These are phyloP conservation scores for Oncorhynchus clarkii DNA, from an alignment of 2,113 vertebrate genomes.

Conservation along the genomic window DNA sequence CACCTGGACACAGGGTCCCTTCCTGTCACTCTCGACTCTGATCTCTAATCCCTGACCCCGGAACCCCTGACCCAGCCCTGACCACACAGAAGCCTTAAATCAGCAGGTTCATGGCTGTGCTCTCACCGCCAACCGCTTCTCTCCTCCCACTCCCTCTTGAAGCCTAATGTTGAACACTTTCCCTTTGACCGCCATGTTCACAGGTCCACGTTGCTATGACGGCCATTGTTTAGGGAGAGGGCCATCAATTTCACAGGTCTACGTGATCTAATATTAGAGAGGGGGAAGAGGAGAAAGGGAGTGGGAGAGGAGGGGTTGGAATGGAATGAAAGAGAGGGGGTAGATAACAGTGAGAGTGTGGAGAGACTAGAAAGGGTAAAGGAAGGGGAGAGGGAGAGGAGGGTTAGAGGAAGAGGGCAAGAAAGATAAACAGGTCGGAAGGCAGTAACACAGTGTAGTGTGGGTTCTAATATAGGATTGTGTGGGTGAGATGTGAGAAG, in stretches of 20 bases:
- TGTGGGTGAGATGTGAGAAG: conserved; percentile 16
- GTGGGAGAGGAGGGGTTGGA: neutral
- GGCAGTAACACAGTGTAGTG: neutral
- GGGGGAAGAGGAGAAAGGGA: neutral
- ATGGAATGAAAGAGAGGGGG: neutral
- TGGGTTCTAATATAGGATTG: conserved; percentile 30
- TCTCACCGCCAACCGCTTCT: conserved; percentile 21
- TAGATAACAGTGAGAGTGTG: neutral
- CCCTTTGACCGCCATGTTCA: conserved; percentile 29
- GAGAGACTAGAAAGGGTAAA: neutral
- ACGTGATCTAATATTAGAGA: conserved; percentile 1
- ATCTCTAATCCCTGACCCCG: conserved; percentile 34
- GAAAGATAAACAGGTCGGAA: conserved; percentile 21
- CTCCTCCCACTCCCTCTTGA: neutral
- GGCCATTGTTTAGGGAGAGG: conserved; percentile 4
- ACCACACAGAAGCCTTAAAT: conserved; percentile 61
- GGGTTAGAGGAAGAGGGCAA: conserved; percentile 20
- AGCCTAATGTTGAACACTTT: conserved; percentile 13
- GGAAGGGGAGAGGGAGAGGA: neutral
- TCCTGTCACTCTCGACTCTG: conserved; percentile 22
- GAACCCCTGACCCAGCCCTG: conserved; percentile 45
- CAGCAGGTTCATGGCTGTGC: conserved; percentile 49
- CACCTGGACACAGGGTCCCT: conserved; percentile 15
- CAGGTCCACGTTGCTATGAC: neutral
- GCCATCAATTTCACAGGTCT: neutral